Evolutionary conservation across 2,113 vertebrate species (phyloP).

Genomic region (Chionomys nivalis): DNA sequence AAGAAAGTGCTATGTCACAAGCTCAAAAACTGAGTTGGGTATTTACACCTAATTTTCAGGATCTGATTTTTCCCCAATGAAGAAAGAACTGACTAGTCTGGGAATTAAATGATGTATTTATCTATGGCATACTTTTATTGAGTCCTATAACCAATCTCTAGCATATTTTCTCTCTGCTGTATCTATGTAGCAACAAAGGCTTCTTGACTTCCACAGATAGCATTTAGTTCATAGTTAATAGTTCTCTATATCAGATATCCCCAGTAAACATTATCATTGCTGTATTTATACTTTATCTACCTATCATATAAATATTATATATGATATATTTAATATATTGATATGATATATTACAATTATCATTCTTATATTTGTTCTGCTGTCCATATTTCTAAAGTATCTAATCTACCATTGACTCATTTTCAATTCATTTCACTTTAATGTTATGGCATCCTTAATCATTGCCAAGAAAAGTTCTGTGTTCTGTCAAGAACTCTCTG

Average conservation of each 20-base stretch:
- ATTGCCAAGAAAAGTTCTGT: background rate
- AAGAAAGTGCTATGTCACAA: background rate
- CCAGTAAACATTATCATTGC: background rate
- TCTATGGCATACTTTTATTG: background rate
- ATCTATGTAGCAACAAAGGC: background rate
- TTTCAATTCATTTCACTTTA: background rate
- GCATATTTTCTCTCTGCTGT: background rate
- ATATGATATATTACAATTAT: background rate
- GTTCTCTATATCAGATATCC: background rate
- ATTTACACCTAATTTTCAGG: background rate
- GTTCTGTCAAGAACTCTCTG: background rate
- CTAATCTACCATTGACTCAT: background rate
- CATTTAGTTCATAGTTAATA: background rate
- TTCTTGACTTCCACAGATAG: background rate
- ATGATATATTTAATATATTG: background rate
- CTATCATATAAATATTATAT: no score
- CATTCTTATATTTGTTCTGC: background rate
- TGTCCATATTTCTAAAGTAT: background rate
- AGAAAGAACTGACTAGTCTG: background rate
- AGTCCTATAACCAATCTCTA: background rate
- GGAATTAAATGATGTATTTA: background rate
- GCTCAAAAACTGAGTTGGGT: background rate
- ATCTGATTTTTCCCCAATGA: background rate
- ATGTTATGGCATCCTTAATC: background rate
- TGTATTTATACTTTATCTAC: background rate